Percentiles rank a stretch among this genome's conserved stretches.
Evolutionary conservation across 2,888 invertebrate genomes (phyloP).

Genomic region (Parnassius smintheus): DNA sequence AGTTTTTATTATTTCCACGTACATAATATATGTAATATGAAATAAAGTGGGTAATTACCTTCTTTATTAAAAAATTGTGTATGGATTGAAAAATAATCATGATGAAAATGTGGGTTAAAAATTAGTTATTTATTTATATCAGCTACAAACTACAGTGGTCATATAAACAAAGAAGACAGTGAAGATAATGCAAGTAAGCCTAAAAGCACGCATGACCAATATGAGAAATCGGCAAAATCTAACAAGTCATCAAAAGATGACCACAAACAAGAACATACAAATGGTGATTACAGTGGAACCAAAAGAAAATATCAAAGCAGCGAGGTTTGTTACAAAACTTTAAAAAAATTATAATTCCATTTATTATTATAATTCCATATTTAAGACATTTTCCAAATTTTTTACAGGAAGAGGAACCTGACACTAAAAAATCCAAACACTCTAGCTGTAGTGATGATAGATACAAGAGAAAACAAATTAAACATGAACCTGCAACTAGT

Average conservation of each 20-base stretch:
- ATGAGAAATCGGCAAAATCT: conserved; percentile 39
- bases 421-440: conserved; percentile 54
- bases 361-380: too few species aligned
- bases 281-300: conserved; percentile 57
- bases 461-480: conserved; percentile 45
- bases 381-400: not conserved
- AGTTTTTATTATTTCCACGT: too few species aligned
- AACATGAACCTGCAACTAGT: conserved; percentile 44
- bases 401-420: conserved; percentile 61
- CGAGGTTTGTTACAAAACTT: conserved; percentile 52
- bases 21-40: too few species aligned
- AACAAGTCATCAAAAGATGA: conserved; percentile 33
- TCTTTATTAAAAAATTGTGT: too few species aligned
- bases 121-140: conserved; percentile 36
- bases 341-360: not conserved
- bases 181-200: conserved; percentile 54
- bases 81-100: too few species aligned
- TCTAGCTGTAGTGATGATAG: conserved; percentile 54
- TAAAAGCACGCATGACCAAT: conserved; percentile 43
- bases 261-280: conserved; percentile 44
- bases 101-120: conserved; percentile 1
- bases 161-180: conserved; percentile 61
- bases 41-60: too few species aligned
- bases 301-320: conserved; percentile 67
- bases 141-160: conserved; percentile 62